Conservation (phyloP, 2,113 vertebrate species). For the Marmota monax region DNA sequence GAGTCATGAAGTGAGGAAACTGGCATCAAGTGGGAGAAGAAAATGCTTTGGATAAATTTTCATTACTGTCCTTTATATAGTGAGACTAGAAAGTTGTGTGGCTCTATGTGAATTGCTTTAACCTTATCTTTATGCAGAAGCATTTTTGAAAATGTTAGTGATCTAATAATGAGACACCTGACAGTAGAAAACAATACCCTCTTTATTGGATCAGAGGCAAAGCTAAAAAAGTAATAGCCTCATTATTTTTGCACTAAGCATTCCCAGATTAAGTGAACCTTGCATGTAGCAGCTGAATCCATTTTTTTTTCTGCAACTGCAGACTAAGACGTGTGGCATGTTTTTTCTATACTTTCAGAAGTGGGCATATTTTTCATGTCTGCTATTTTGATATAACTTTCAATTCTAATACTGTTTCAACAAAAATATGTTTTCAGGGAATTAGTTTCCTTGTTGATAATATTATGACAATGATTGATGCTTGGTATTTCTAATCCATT, state of each 20-base stretch:
- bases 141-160: conserved; percentile 37
- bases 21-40: background rate
- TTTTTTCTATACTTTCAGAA: conserved; percentile 42
- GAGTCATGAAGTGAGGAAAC: background rate
- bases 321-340: background rate
- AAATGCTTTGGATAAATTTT: conserved; percentile 30
- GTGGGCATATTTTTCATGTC: conserved; percentile 59
- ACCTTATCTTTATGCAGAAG: conserved; percentile 16
- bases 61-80: background rate
- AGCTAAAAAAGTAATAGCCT: conserved; percentile 52
- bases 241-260: conserved; percentile 72
- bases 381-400: conserved; percentile 58
- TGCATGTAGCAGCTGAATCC: conserved; percentile 71
- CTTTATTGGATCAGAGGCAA: conserved; percentile 66
- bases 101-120: background rate
- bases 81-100: background rate
- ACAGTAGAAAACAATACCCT: conserved; percentile 63
- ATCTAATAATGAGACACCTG: conserved; percentile 66
- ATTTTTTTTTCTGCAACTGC: conserved; percentile 46
- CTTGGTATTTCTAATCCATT: conserved; percentile 67
- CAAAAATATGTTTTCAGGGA: conserved; percentile 56
- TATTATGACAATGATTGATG: conserved; percentile 79
- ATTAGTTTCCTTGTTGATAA: conserved; percentile 69
- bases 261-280: conserved; percentile 34
- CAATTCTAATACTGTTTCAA: conserved; percentile 74